Conservation (phyloP, 2,113 vertebrate genomes). For the Oenanthe oenanthe region DNA sequence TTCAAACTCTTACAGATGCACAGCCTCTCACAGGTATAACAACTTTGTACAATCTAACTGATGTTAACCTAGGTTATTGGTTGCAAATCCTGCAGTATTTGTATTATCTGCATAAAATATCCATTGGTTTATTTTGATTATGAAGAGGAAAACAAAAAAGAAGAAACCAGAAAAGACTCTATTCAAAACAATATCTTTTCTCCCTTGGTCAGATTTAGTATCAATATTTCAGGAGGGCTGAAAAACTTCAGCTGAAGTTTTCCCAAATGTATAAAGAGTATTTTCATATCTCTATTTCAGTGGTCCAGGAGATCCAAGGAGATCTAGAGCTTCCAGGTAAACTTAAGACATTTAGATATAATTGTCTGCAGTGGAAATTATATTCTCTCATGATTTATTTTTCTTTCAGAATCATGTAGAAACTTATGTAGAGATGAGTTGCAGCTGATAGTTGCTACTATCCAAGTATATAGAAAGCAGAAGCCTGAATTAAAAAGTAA, state of each 20-base stretch:
- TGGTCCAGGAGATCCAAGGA: not conserved
- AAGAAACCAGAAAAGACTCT: not conserved
- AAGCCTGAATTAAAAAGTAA: not conserved
- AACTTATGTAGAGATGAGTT: not conserved
- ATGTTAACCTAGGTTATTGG: not conserved
- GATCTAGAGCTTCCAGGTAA: not conserved
- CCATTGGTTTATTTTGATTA: not conserved
- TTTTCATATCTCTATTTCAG: not conserved
- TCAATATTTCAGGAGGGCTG: fast-evolving
- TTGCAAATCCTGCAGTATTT: not conserved
- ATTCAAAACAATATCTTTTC: not conserved
- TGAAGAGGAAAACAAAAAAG: not conserved
- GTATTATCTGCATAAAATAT: not conserved
- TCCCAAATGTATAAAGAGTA: not conserved
- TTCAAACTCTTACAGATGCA: not conserved
- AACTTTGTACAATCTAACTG: no score
- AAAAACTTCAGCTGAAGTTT: not conserved
- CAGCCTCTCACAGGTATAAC: not conserved
- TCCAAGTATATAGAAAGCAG: not conserved
- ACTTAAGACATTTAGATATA: not conserved
- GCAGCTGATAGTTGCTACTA: not conserved
- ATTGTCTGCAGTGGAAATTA: not conserved
- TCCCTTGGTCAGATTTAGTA: not conserved
- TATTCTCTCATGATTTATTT: not conserved
- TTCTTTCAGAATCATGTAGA: not conserved